Evolutionary conservation across 1,140 invertebrate species (phyloP).

Genomic region (Eubasilissa regina): DNA sequence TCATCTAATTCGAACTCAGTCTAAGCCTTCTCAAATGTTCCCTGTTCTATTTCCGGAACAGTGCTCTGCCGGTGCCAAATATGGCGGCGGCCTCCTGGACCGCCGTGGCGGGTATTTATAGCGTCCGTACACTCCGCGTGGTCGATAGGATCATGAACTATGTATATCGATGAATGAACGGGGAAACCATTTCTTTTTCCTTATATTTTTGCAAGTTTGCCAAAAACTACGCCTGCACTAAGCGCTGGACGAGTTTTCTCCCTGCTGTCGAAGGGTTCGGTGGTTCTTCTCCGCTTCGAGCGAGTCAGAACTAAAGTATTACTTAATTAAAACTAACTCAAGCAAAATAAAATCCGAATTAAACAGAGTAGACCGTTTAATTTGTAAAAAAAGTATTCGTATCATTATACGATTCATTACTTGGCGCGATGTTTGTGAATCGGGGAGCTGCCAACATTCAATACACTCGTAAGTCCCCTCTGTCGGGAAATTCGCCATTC

Average conservation of each 20-base stretch:
- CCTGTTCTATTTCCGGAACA: slow-evolving; percentile 52
- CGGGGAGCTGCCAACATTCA: slow-evolving; percentile 43
- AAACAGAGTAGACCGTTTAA: background rate
- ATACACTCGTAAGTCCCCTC: slow-evolving; percentile 33
- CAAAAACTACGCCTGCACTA: slow-evolving; percentile 36
- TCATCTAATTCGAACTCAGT: slow-evolving; percentile 39
- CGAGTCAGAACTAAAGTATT: background rate
- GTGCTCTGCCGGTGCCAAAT: slow-evolving; percentile 50
- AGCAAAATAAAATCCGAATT: background rate
- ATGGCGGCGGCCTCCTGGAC: slow-evolving; percentile 46
- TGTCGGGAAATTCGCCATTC: slow-evolving; percentile 33
- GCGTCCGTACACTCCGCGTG: background rate
- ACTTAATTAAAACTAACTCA: background rate
- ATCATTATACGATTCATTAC: background rate
- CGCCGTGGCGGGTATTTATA: slow-evolving; percentile 49
- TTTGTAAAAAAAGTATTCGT: background rate
- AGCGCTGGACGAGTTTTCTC: background rate
- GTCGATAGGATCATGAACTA: slow-evolving; percentile 33
- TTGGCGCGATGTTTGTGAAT: slow-evolving; percentile 40
- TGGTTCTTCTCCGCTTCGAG: background rate
- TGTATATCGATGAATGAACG: slow-evolving; percentile 51
- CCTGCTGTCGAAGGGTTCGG: slow-evolving; percentile 21
- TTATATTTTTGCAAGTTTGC: slow-evolving; percentile 43
- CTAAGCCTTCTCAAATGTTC: slow-evolving; percentile 57
- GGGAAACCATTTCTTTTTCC: slow-evolving; percentile 45